These are phyloP conservation scores for Tromatobia lineatoria DNA, from an alignment of 2,888 invertebrate genomes.

Conservation along the genomic window DNA sequence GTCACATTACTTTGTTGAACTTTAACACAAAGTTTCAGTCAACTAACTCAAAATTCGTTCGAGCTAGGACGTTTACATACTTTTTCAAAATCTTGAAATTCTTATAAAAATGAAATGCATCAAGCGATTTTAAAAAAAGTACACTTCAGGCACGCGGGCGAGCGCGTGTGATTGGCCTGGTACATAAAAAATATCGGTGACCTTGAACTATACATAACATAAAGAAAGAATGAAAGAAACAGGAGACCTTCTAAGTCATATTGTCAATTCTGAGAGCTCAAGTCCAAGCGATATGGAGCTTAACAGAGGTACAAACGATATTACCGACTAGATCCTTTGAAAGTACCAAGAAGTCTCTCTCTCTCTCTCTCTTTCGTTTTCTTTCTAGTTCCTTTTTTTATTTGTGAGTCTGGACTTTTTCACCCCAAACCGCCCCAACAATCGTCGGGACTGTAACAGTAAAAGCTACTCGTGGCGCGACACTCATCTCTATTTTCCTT, in stretches of 20 bases:
- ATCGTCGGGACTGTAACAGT: constrained; percentile 22
- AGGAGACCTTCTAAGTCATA: neutral
- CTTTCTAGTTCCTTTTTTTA: constrained; percentile 20
- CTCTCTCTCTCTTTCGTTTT: no score
- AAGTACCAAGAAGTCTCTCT: constrained; percentile 33
- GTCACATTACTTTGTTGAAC: no score
- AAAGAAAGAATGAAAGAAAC: neutral
- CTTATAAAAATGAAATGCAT: no score
- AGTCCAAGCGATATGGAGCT: constrained; percentile 4
- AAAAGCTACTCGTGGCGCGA: neutral
- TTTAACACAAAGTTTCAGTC: no score
- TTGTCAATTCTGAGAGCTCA: constrained; percentile 42
- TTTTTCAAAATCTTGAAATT: no score
- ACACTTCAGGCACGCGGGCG: no score
- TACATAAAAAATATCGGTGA: no score
- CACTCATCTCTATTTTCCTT: constrained; percentile 23
- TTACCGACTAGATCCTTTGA: constrained; percentile 10
- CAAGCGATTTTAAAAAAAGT: no score
- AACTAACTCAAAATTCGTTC: no score
- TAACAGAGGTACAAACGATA: constrained; percentile 45
- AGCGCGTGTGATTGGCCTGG: no score
- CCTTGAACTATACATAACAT: neutral
- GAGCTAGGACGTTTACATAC: no score
- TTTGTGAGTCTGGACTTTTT: constrained; percentile 9
- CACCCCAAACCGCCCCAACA: neutral